Evolutionary conservation across 2,113 vertebrate species (phyloP), one percentile per base, ranked within the genome.

Genomic region (Melanerpes aurifrons): DNA sequence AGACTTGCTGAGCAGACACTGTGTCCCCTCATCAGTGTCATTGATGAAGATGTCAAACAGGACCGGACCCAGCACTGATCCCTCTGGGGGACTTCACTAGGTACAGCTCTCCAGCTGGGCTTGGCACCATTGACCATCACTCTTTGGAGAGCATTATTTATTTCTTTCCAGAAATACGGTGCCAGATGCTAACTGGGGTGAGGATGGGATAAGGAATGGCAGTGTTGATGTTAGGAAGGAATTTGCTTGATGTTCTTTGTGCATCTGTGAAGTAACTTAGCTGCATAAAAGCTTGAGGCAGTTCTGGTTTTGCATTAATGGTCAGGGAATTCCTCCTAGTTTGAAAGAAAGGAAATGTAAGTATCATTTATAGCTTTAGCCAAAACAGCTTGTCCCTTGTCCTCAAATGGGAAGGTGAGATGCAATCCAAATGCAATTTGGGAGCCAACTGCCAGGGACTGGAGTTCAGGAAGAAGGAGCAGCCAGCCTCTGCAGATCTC

Each of bases 211-310:
- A 56, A 53, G 31, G 18, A 63, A 25, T n/a, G 28, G 4, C 13
- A 16, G 0, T 3, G 2, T 48, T 82, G 7, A 28, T 20, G 8
- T 72, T 69, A 43, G 0, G 3, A 74, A 75, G 54, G 75, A 53
- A 47, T 72, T 59, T 71, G 17, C 1, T 0, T 47, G 14, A 2
- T 73, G 1, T 59, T 89, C n/a, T 83, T 74, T 61, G 5, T 70
- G 40, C 29, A 57, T 77, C 19, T 71, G 0, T 47, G 17, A 64
- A 61, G 20, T 77, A 54, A 58, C 78, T 74, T 72, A 66, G 31
- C 58, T 64, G 17, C 0, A 0, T 78, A 61, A 64, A 61, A 61
- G 21, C 53, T 78, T 48, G 25, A 83, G 29, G 25, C 70, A 43
- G 18, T 83, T 86, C 57, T 64, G 32, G 2, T 3, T 84, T 86